These are phyloP conservation scores for Tonatia bakeri DNA, from an alignment of 2,113 vertebrate genomes.

Conservation along the genomic window DNA sequence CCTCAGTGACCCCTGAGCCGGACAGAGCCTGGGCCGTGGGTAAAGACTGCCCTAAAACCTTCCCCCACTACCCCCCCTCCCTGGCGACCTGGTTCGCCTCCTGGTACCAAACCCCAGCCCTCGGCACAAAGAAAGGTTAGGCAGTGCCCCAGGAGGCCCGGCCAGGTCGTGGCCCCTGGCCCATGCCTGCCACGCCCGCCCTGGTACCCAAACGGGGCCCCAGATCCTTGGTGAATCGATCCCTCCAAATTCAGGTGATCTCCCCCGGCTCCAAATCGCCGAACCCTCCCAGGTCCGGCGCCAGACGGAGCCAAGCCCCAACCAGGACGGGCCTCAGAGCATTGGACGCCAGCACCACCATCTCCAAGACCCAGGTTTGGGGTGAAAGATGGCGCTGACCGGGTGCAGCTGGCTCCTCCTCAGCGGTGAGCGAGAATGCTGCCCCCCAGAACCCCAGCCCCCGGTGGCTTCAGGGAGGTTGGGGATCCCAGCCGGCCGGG, in stretches of 20 bases:
- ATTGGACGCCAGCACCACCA: fast-evolving
- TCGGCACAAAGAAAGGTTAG: conserved; percentile 63
- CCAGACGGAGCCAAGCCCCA: conserved; percentile 56
- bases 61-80: background rate
- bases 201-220: conserved; percentile 58
- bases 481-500: background rate
- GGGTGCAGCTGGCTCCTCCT: conserved; percentile 57
- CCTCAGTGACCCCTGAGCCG: background rate
- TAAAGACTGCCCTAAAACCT: background rate
- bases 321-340: conserved; percentile 26
- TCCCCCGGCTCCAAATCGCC: conserved; percentile 62
- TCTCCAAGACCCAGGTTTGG: background rate
- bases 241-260: conserved; percentile 77
- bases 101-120: conserved; percentile 57
- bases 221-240: conserved; percentile 70
- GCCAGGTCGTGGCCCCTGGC: conserved; percentile 64
- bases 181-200: conserved; percentile 46
- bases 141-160: conserved; percentile 69
- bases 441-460: background rate
- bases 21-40: no score
- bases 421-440: conserved; percentile 56
- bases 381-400: conserved; percentile 31
- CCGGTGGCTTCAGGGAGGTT: background rate
- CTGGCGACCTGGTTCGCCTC: conserved; percentile 55
- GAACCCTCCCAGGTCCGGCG: background rate